Percentiles rank a stretch among this genome's conserved stretches.
These are phyloP conservation scores for Myiozetetes cayanensis DNA, from an alignment of 2,113 vertebrate genomes.

Conservation along the genomic window DNA sequence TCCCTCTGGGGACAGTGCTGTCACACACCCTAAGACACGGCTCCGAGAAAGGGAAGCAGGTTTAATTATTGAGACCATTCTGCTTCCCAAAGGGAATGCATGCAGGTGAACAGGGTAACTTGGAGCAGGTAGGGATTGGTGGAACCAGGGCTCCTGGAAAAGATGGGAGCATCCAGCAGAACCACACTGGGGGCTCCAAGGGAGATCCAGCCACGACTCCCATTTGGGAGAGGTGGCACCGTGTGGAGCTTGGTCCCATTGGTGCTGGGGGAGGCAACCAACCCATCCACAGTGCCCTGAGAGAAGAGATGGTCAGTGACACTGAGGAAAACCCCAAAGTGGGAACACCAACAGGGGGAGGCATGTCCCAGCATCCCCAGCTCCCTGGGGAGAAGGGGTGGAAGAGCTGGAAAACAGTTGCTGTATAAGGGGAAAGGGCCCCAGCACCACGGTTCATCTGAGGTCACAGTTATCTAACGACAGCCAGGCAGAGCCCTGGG, in stretches of 20 bases:
- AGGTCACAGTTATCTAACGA: background rate
- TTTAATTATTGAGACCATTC: background rate
- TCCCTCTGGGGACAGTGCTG: background rate
- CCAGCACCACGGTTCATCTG: background rate
- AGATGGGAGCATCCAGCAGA: background rate
- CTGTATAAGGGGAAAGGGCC: background rate
- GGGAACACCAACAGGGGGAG: background rate
- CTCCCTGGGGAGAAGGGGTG: background rate
- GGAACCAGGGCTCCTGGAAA: background rate
- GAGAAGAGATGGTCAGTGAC: background rate
- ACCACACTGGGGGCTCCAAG: fast-evolving
- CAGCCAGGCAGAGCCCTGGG: background rate
- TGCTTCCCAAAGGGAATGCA: fast-evolving
- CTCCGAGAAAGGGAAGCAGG: background rate
- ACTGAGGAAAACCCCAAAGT: fast-evolving
- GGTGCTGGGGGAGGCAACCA: background rate
- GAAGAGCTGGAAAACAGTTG: background rate
- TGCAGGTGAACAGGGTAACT: background rate
- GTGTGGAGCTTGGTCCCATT: fast-evolving
- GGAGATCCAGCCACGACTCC: fast-evolving
- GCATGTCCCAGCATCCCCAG: background rate
- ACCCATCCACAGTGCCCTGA: fast-evolving
- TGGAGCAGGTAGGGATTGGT: background rate
- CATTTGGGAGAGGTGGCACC: background rate
- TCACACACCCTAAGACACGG: background rate